A percentile compares a stretch with the other conserved stretches of the same genome.
Evolutionary conservation across 2,888 invertebrate species (phyloP).

Genomic region (Machimus rusticus): DNA sequence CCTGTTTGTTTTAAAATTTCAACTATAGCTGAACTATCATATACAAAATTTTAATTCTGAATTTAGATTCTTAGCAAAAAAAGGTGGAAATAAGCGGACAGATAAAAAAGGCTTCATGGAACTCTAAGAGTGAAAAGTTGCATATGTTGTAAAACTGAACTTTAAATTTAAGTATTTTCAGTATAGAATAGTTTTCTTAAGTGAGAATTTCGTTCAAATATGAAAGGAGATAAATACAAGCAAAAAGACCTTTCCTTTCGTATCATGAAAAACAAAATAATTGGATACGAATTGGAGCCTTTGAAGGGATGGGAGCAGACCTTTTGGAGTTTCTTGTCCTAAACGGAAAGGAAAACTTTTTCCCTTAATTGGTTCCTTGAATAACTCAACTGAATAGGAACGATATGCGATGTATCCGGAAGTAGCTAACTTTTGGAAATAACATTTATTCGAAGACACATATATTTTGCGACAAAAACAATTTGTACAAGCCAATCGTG

Average conservation of each 20-base stretch:
- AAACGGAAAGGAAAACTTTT: not conserved
- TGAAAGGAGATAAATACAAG: not conserved
- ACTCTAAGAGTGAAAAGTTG: too few species aligned
- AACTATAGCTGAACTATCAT: too few species aligned
- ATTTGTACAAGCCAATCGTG: not conserved
- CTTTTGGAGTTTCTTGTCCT: not conserved
- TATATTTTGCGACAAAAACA: not conserved
- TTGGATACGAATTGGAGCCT: not conserved
- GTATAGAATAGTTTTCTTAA: too few species aligned
- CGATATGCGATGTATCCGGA: not conserved
- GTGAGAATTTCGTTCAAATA: not conserved
- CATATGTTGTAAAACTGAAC: too few species aligned
- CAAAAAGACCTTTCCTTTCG: too few species aligned
- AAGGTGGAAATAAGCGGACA: too few species aligned
- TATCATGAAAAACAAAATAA: not conserved
- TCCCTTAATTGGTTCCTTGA: not conserved
- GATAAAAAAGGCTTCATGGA: too few species aligned
- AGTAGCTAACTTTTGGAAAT: not conserved
- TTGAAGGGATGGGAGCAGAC: not conserved
- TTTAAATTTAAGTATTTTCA: too few species aligned
- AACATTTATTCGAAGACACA: not conserved
- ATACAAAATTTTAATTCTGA: too few species aligned
- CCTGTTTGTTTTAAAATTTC: too few species aligned
- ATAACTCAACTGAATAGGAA: not conserved
- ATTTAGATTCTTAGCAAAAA: too few species aligned